These are phyloP conservation scores for Cataglyphis rosenhaueri DNA, from an alignment of 2,888 invertebrate genomes.

Conservation along the genomic window DNA sequence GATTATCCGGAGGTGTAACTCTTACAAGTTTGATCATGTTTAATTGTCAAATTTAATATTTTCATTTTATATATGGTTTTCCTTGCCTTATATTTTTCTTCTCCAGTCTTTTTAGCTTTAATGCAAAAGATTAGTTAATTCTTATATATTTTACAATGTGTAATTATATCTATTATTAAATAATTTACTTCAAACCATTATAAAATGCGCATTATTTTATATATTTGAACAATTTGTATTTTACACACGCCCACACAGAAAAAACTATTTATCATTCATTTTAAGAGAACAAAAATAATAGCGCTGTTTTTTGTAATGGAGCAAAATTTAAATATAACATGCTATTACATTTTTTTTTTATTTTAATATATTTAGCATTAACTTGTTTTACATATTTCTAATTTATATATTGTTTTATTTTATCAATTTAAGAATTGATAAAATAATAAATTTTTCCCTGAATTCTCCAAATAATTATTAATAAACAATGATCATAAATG, in stretches of 20 bases:
- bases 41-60: background rate
- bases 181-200: background rate
- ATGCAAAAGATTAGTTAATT: background rate
- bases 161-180: background rate
- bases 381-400: background rate
- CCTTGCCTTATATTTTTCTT: background rate
- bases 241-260: background rate
- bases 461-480: constrained; percentile 15
- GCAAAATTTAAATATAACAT: background rate
- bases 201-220: background rate
- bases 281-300: background rate
- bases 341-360: background rate
- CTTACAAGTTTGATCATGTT: constrained; percentile 6
- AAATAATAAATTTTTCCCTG: background rate
- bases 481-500: background rate
- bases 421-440: background rate
- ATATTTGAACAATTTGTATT: background rate
- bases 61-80: background rate
- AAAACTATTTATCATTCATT: background rate
- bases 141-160: background rate
- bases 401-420: background rate
- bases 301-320: background rate
- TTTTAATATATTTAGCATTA: background rate
- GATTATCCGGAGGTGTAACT: constrained; percentile 11
- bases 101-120: background rate